A percentile compares a stretch with the other conserved stretches of the same genome.
Evolutionary conservation across 2,113 vertebrate genomes (phyloP).

Genomic region (Solenodon paradoxus): DNA sequence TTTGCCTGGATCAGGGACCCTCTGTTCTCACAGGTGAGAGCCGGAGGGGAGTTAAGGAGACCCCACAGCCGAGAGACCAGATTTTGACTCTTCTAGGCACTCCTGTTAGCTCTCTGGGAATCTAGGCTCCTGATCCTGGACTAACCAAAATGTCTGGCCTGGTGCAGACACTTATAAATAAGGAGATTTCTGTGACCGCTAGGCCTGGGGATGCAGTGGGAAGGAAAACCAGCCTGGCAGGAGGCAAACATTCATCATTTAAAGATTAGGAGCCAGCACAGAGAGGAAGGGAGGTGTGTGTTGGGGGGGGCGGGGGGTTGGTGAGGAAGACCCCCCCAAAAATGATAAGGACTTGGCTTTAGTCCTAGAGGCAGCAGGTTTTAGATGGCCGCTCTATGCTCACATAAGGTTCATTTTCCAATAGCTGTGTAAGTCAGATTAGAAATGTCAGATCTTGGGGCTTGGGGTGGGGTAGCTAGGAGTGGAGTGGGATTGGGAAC

Average conservation of each 20-base stretch:
- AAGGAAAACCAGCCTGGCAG: not conserved
- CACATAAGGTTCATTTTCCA: no score
- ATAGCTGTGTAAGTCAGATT: no score
- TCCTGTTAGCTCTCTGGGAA: not conserved
- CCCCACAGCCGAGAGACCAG: not conserved
- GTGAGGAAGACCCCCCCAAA: no score
- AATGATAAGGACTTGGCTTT: no score
- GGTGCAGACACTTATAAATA: not conserved
- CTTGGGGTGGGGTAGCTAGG: no score
- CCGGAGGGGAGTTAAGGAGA: not conserved
- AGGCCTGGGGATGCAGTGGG: not conserved
- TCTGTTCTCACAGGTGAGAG: not conserved
- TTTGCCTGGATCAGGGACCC: not conserved
- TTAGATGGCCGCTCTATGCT: no score
- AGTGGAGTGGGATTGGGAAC: not conserved
- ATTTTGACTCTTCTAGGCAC: not conserved
- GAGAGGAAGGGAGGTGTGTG: not conserved
- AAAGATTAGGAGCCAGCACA: not conserved
- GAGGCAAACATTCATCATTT: not conserved
- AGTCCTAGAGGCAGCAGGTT: no score
- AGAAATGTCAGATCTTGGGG: no score
- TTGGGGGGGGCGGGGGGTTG: fast-evolving
- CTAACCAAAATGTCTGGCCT: not conserved
- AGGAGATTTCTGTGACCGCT: not conserved
- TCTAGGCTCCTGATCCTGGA: not conserved